Base-by-base conservation (phyloP, 2,888 invertebrate species). In the Chloroclystis v-ata region DNA sequence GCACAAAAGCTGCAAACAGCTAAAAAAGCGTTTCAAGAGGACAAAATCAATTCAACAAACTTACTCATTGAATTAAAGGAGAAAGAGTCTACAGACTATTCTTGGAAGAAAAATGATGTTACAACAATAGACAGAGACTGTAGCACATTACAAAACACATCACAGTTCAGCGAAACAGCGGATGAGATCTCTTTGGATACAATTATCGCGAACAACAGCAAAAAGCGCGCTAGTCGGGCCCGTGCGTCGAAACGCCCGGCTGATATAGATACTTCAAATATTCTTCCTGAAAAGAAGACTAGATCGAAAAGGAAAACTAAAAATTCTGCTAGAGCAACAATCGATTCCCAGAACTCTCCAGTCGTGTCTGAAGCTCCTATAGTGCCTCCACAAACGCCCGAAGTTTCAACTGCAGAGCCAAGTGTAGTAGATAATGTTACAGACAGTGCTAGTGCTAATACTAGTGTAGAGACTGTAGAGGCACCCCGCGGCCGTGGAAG, bases 1-100 rank as follows among this genome's bases (percentile, higher is more conserved):
- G 78, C 78, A 1, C 66, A 72, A 30, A 80, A 71, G 49, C 60
- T 87, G 1, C 70, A 78, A 25, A 60, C 56, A 1, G 63, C 82
- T 40, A 78, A 63, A 37, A 74, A 66, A 26, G 65, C 66, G 38
- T 79, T 69, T 42, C 47, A 52, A 1, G 68, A 65, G 10, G 71
- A 76, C 28, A 69, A 64, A 35, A 52, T 68, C 5, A 57, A 67
- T 28, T 62, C 48, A 11, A 47, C 51, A 0, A 66, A 59, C 30
- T 24, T 71, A n/a, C 42, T 72, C 1, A 30, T 46, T 4, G 62
- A 59, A 7, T 61, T 63, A 16, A 33, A 46, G 0, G 16, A 49
- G 24, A 54, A 60, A 26, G 20, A 20, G 5, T 4, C 1, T 20
- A 38, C 45, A 1, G 56, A 60, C 26, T 47, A 43, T 28, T 47